Evolutionary conservation across 2,113 vertebrate genomes (phyloP), one percentile per base, ranked within the genome.

Genomic region (Hiodon alosoides): DNA sequence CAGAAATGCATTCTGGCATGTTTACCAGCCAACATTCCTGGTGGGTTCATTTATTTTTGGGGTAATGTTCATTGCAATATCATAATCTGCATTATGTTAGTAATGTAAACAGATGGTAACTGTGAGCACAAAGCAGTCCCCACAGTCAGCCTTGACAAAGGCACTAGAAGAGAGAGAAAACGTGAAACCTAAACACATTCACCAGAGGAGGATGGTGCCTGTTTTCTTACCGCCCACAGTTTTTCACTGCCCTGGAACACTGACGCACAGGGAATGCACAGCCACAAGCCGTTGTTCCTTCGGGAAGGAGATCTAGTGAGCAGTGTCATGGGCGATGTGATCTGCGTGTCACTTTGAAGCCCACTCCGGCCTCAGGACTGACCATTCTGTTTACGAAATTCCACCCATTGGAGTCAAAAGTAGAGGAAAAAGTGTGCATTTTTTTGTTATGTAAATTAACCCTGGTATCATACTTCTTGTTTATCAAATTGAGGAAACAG

Each of bases 71-170:
- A 69, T 54, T 54, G 68, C 31, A 52, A 50, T 69, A n/a, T 69
- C 50, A 69, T 69, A 55, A 55, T 69, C 31, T 55, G 16, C 31
- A 50, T 69, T 52, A 17, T 69, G 68, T 69, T 69, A 7, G n/a
- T 69, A 54, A 69, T 31, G 52, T 54, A 69, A 69, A 69, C 68
- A 69, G 68, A 69, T 69, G 68, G 68, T 55, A 54, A 69, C 31
- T 31, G 68, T 69, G 68, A 69, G 68, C 68, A 55, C 52, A 69
- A 54, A 54, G 17, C 54, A 52, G 67, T 54, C 51, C 54, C 51
- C 67, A 54, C 51, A 17, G 55, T 17, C 8, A 2, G n/a, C 31
- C 68, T 55, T 9, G 16, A 55, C 51, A 69, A 69, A 69, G 52
- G 55, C 68, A 3, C 54, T n/a, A 48, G 51, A 52, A n/a, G 51